Percentiles rank a stretch among this genome's conserved stretches.
Conservation (phyloP, 2,888 invertebrate species). For the Chromoteleia sp. region DNA sequence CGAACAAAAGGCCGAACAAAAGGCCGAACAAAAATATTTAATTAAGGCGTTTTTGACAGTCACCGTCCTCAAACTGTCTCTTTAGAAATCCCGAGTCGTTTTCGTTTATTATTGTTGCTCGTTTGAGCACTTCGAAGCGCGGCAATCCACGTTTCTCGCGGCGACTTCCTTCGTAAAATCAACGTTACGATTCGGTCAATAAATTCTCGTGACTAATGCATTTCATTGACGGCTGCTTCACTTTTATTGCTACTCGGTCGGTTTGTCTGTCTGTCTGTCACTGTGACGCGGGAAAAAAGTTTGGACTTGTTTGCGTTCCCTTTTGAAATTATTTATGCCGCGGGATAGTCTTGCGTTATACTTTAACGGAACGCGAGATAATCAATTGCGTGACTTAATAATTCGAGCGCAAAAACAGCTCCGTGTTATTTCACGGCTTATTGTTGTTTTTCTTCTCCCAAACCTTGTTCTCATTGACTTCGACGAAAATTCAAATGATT, state of each 20-base stretch:
- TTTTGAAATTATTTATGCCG: slow-evolving; percentile 4
- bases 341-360: background rate
- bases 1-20: slow-evolving; percentile 15
- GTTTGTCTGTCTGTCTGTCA: too few species aligned
- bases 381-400: slow-evolving; percentile 5
- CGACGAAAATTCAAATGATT: too few species aligned
- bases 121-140: slow-evolving; percentile 29
- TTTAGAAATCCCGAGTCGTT: slow-evolving; percentile 9
- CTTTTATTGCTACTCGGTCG: slow-evolving; percentile 27
- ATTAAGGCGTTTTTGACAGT: slow-evolving; percentile 56
- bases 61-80: slow-evolving; percentile 36
- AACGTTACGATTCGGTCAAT: slow-evolving; percentile 55
- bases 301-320: slow-evolving; percentile 3
- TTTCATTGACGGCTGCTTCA: slow-evolving; percentile 52
- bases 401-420: background rate
- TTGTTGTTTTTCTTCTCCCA: background rate
- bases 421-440: slow-evolving; percentile 2
- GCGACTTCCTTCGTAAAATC: slow-evolving; percentile 37
- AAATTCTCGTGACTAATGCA: slow-evolving; percentile 55
- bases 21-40: slow-evolving; percentile 48
- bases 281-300: slow-evolving; percentile 4
- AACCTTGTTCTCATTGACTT: too few species aligned
- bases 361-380: background rate
- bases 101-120: slow-evolving; percentile 37
- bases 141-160: slow-evolving; percentile 10